These are phyloP conservation scores for Plagodis pulveraria DNA, from an alignment of 2,888 invertebrate species.

Conservation along the genomic window DNA sequence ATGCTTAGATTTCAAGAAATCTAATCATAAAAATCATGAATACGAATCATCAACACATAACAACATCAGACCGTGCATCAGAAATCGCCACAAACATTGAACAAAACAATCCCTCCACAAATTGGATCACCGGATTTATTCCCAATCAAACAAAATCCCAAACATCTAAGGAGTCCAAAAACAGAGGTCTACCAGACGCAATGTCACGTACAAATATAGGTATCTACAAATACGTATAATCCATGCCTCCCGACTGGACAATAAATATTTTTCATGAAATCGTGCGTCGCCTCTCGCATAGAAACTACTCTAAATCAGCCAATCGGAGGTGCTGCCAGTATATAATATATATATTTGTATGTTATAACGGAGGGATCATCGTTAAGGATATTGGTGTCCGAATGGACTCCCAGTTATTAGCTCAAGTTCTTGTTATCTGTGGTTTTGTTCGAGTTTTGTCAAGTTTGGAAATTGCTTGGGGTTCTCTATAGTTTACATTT, in stretches of 20 bases:
- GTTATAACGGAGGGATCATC: constrained; percentile 72
- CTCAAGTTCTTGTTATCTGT: constrained; percentile 6
- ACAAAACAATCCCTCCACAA: background rate
- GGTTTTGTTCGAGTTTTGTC: constrained; percentile 1
- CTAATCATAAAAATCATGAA: no score
- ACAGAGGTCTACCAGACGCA: constrained; percentile 46
- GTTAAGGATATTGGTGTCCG: constrained; percentile 25
- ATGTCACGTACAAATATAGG: constrained; percentile 75
- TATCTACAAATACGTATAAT: constrained; percentile 57
- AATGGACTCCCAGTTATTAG: constrained; percentile 16
- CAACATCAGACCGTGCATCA: no score
- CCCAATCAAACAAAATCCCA: constrained; percentile 6
- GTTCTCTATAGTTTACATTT: background rate
- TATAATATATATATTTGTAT: constrained; percentile 45
- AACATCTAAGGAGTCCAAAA: constrained; percentile 29
- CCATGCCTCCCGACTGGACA: constrained; percentile 67
- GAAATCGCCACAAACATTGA: background rate
- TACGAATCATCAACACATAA: no score
- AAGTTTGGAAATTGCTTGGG: background rate
- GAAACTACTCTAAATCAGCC: constrained; percentile 82
- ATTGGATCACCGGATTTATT: background rate
- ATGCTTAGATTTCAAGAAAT: no score
- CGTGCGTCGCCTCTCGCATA: constrained; percentile 74
- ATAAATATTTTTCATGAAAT: constrained; percentile 83
- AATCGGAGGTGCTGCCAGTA: constrained; percentile 81